These are phyloP conservation scores for Oxystoma pomonae DNA, from an alignment of 2,888 invertebrate species.

Conservation along the genomic window DNA sequence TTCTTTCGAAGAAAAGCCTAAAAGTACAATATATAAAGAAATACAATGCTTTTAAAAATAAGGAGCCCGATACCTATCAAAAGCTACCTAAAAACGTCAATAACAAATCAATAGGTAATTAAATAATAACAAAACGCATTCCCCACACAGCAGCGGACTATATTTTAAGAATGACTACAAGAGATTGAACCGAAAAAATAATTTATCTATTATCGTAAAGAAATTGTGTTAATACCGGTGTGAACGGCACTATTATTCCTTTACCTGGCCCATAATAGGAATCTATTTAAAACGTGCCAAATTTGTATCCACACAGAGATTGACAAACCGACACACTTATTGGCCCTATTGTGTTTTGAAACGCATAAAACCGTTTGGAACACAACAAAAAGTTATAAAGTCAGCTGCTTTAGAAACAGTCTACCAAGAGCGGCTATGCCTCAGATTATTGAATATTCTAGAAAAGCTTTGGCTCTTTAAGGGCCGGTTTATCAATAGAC, in stretches of 20 bases:
- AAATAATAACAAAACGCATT: background rate
- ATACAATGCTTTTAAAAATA: too few species aligned
- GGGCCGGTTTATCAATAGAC: too few species aligned
- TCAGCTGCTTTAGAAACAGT: background rate
- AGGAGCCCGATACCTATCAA: too few species aligned
- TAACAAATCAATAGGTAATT: background rate
- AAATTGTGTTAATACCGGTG: background rate
- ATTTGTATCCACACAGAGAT: background rate
- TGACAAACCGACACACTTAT: conserved; percentile 35
- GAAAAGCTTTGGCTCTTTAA: too few species aligned
- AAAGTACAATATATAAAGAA: too few species aligned
- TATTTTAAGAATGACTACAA: background rate
- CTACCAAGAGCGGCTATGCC: background rate
- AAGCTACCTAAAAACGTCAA: too few species aligned
- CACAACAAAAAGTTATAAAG: conserved; percentile 25
- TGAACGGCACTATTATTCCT: background rate
- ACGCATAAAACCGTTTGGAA: conserved; percentile 34
- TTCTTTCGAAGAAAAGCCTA: too few species aligned
- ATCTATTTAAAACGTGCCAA: background rate
- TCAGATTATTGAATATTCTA: too few species aligned
- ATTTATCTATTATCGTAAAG: background rate
- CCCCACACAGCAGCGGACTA: background rate
- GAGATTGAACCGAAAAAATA: background rate
- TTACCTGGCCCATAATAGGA: background rate
- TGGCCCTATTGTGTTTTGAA: conserved; percentile 28